phyloP scores from a whole-genome alignment of 2,113 vertebrate genomes.

The Phalacrocorax carbo region DNA sequence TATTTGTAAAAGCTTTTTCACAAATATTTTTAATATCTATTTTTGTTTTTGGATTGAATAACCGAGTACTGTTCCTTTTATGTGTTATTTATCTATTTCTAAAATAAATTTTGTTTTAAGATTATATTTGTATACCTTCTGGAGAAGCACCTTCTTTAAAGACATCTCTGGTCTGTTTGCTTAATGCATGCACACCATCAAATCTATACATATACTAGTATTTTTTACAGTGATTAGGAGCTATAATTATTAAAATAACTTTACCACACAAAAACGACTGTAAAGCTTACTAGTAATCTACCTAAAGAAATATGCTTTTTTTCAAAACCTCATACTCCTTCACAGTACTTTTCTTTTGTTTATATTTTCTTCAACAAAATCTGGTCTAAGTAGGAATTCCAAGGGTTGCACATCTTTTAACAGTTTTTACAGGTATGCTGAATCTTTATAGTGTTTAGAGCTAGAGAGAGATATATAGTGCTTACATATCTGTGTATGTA shows the following conservation, averaged over 20 bases:
- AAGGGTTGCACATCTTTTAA: neutral
- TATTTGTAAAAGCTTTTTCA: constrained; percentile 54
- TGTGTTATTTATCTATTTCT: constrained; percentile 55
- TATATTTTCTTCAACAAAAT: neutral
- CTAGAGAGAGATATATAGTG: neutral
- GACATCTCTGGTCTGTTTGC: neutral
- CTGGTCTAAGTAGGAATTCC: neutral
- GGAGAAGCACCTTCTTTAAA: neutral
- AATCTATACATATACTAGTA: neutral
- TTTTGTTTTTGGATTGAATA: constrained; percentile 53
- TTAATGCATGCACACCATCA: neutral
- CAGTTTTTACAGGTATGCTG: neutral
- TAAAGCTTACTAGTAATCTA: neutral
- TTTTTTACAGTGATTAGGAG: neutral
- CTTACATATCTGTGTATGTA: neutral
- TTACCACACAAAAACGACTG: neutral
- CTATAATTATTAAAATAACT: neutral
- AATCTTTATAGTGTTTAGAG: neutral
- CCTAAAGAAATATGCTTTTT: neutral
- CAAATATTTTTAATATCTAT: constrained; percentile 42
- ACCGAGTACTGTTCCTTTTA: constrained; percentile 36
- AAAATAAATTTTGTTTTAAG: constrained; percentile 58
- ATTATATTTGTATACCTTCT: constrained; percentile 13
- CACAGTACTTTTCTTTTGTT: neutral
- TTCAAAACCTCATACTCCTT: neutral